These are phyloP conservation scores for Trichopria drosophilae DNA, from an alignment of 2,888 invertebrate genomes.

Conservation along the genomic window DNA sequence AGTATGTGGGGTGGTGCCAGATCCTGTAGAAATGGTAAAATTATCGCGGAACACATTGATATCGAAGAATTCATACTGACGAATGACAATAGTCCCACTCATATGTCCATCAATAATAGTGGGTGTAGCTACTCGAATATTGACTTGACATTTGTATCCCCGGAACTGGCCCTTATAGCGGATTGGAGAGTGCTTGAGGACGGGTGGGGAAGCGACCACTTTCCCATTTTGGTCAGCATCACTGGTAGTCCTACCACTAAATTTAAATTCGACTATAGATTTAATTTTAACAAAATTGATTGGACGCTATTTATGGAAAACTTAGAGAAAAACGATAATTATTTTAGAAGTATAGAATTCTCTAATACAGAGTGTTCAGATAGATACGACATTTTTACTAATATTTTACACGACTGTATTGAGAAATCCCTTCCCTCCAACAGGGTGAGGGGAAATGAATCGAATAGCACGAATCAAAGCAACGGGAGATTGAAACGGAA, in stretches of 20 bases:
- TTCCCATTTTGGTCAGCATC: slow-evolving; percentile 4
- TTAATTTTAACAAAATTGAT: slow-evolving; percentile 2
- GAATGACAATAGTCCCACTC: not conserved
- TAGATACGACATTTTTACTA: slow-evolving; percentile 4
- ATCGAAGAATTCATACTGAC: not conserved
- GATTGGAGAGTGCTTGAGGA: slow-evolving; percentile 6
- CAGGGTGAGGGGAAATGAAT: no score
- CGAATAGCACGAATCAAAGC: no score
- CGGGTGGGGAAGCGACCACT: slow-evolving; percentile 15
- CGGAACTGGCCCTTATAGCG: not conserved
- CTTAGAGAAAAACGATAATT: no score
- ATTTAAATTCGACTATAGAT: slow-evolving; percentile 11
- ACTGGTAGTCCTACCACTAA: not conserved
- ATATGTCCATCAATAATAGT: not conserved
- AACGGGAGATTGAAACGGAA: no score
- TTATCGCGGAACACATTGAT: slow-evolving; percentile 2
- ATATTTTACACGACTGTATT: not conserved
- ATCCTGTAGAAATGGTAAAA: not conserved
- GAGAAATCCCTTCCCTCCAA: no score
- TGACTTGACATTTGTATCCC: slow-evolving; percentile 4
- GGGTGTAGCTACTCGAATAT: slow-evolving; percentile 2
- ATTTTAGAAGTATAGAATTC: slow-evolving; percentile 15
- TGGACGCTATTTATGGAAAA: no score
- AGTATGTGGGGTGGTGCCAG: slow-evolving; percentile 1
- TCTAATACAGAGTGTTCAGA: not conserved